Base-by-base conservation (phyloP, 2,888 invertebrate species). In the Rhagonycha lutea region DNA sequence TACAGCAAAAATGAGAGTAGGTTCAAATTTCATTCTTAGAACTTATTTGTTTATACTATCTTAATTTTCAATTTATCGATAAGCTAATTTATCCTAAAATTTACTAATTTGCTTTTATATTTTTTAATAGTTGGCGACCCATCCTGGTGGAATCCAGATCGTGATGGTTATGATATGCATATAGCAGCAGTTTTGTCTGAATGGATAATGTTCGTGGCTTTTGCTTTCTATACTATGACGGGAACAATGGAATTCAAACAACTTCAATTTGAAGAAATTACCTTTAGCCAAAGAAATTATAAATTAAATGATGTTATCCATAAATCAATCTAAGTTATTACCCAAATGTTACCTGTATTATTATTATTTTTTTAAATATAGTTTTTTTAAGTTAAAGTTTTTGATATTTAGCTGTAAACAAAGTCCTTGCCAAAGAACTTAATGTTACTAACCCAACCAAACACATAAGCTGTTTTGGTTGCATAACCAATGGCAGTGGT, bases 221-320 rank as follows among this genome's bases (percentile, higher is more conserved):
- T 76, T 12, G 11, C 68, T 0, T 8, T 61, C 28, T 76, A 71
- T 23, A 62, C 70, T 3, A 60, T 70, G 18, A 70, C 70, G 12
- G 60, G 14, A 11, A 61, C 76, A 62, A 68, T 60, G 28, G 76
- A 76, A 28, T 76, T 73, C 28, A 76, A 73, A 63, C 29, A 28
- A 10, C 47, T 76, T 61, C 29, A 68, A 23, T 76, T 68, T 61
- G 68, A 68, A 68, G 72, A 68, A 32, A 73, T 76, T n/a, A 23
- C 29, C 24, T 72, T 75, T 65, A 65, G 12, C 26, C 18, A 18
- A 26, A 69, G 9, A 26, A 7, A 47, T 47, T 47, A 5, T n/a
- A 8, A n/a, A 47, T 47, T 26, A 2, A 24, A 11, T 65, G 18
- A 3, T 4, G 14, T 18, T 12, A 11, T n/a, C n/a, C 47, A n/a